A percentile compares a stretch with the other conserved stretches of the same genome.
phyloP scores from a whole-genome alignment of 2,888 invertebrate genomes.

The Catocala nupta region DNA sequence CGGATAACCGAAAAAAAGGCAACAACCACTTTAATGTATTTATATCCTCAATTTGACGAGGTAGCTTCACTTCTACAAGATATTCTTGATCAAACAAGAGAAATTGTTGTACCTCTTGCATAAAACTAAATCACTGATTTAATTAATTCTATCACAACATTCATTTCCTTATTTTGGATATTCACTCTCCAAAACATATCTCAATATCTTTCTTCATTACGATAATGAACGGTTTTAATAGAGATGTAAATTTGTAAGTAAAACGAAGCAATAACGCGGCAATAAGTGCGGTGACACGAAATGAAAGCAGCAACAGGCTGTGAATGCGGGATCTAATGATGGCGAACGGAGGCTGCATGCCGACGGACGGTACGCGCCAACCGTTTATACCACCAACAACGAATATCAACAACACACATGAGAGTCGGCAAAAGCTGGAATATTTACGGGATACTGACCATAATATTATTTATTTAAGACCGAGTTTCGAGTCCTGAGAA shows the following conservation, averaged over 20 bases:
- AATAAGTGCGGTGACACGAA: conserved; percentile 36
- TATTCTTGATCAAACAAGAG: conserved; percentile 6
- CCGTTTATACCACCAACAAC: no score
- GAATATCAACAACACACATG: no score
- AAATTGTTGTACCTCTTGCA: conserved; percentile 1
- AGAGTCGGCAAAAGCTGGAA: no score
- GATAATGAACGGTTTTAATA: conserved; percentile 33
- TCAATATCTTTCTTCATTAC: background rate
- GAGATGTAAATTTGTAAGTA: conserved; percentile 42
- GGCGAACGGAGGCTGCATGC: conserved; percentile 24
- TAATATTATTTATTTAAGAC: no score
- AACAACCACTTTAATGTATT: conserved; percentile 54
- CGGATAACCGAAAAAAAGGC: conserved; percentile 56
- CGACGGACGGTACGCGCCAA: conserved; percentile 32
- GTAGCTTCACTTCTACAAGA: conserved; percentile 28
- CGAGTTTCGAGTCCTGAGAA: no score
- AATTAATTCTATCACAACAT: background rate
- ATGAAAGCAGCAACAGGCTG: conserved; percentile 50
- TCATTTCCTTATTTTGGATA: conserved; percentile 8
- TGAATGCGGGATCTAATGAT: conserved; percentile 52
- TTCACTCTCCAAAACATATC: conserved; percentile 34
- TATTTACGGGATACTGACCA: no score
- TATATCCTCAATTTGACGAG: conserved; percentile 33
- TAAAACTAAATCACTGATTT: background rate
- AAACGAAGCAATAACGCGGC: conserved; percentile 33